A percentile compares a stretch with the other conserved stretches of the same genome.
phyloP scores from a whole-genome alignment of 2,888 invertebrate genomes.

The Epinotia nisella region DNA sequence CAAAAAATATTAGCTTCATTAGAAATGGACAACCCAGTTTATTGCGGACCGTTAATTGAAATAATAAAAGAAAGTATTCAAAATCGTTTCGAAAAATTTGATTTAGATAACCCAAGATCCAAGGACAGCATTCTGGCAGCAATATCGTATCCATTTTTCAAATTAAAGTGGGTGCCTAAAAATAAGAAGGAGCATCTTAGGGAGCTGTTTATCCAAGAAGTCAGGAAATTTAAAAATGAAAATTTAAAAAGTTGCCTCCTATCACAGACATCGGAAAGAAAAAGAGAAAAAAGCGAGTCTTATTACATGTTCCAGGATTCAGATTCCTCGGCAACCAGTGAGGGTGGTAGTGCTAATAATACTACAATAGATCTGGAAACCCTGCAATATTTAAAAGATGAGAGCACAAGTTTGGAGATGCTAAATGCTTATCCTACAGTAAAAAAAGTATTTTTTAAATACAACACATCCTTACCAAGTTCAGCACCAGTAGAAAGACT shows the following conservation, averaged over 20 bases:
- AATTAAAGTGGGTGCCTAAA: no score
- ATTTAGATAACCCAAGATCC: background rate
- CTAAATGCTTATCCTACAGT: conserved; percentile 31
- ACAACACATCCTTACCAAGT: no score
- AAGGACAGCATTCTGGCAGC: conserved; percentile 5
- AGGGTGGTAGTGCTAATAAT: conserved; percentile 42
- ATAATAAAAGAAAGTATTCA: conserved; percentile 14
- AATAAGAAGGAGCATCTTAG: background rate
- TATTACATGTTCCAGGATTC: conserved; percentile 39
- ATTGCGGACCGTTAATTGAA: conserved; percentile 7
- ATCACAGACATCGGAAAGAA: conserved; percentile 24
- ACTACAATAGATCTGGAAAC: conserved; percentile 46
- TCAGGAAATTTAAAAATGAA: background rate
- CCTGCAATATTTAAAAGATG: conserved; percentile 47
- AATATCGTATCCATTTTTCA: background rate
- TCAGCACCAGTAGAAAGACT: no score
- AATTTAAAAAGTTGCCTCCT: conserved; percentile 21
- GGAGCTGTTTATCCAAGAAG: no score
- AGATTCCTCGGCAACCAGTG: conserved; percentile 10
- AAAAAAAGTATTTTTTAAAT: no score
- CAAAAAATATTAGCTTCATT: conserved; percentile 29
- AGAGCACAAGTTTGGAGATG: conserved; percentile 31
- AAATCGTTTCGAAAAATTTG: conserved; percentile 9
- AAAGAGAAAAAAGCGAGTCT: conserved; percentile 34
- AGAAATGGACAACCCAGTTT: conserved; percentile 13